Conservation (phyloP, 2,113 vertebrate genomes). For the Eptatretus burgeri region DNA sequence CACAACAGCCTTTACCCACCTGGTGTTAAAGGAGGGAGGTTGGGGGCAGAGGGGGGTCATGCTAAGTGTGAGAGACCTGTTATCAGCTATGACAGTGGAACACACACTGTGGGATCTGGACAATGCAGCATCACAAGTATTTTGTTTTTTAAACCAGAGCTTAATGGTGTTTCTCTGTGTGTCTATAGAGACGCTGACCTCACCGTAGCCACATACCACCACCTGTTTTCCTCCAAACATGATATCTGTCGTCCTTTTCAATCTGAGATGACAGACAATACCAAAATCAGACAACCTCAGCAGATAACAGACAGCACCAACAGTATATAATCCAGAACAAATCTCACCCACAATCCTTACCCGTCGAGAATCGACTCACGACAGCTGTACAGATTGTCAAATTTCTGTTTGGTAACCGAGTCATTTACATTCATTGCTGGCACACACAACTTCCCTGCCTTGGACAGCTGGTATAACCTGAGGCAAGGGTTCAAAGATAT, state of each 20-base stretch:
- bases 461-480: conserved; percentile 80
- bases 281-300: not conserved
- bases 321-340: not conserved
- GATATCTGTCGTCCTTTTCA: conserved; percentile 90
- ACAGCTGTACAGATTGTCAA: conserved; percentile 94
- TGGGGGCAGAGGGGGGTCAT: too few species aligned
- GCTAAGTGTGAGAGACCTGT: too few species aligned
- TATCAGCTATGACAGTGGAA: too few species aligned
- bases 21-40: conserved; percentile 13
- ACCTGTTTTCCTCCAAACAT: conserved; percentile 97
- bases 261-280: conserved; percentile 16
- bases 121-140: too few species aligned
- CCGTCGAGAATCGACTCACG: conserved; percentile 78
- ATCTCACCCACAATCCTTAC: conserved; percentile 15
- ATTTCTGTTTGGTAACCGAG: conserved; percentile 90
- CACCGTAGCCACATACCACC: conserved; percentile 90
- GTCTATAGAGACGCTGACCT: conserved; percentile 24
- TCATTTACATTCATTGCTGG: conserved; percentile 96
- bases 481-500: not conserved
- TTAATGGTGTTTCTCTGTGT: too few species aligned
- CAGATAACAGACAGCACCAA: not conserved
- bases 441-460: conserved; percentile 73
- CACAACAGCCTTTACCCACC: conserved; percentile 88
- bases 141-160: too few species aligned
- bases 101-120: too few species aligned